phyloP scores from a whole-genome alignment of 2,797 vertebrate genomes.

The Hemitrygon akajei region DNA sequence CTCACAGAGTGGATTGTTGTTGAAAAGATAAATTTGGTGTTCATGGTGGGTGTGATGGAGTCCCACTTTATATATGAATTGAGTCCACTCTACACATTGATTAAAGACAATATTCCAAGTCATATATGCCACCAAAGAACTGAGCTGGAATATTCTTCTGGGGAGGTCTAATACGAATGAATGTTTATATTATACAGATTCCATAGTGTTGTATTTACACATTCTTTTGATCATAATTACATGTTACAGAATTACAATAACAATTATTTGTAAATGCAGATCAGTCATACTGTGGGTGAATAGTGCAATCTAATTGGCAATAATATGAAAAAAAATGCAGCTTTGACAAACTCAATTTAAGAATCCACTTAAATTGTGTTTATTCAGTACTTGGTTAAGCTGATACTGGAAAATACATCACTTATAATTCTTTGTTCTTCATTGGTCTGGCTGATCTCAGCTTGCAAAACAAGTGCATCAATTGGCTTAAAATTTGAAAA shows the following conservation, averaged over 20 bases:
- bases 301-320: background rate
- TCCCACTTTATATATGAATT: background rate
- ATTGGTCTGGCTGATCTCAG: background rate
- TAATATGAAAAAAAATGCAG: background rate
- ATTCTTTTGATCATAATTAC: background rate
- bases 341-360: background rate
- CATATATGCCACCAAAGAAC: background rate
- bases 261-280: background rate
- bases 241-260: background rate
- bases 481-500: background rate
- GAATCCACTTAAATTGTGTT: background rate
- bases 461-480: background rate
- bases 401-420: background rate
- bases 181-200: background rate
- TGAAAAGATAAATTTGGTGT: background rate
- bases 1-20: background rate
- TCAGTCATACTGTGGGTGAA: background rate
- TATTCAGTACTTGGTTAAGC: background rate
- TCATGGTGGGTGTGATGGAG: background rate
- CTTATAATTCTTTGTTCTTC: background rate
- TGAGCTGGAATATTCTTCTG: background rate
- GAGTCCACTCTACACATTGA: background rate
- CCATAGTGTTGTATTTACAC: background rate
- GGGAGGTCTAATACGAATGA: background rate
- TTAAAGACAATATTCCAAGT: background rate